A percentile compares a stretch with the other conserved stretches of the same genome.
These are phyloP conservation scores for Trichosurus vulpecula DNA, from an alignment of 2,797 vertebrate genomes.

Conservation along the genomic window DNA sequence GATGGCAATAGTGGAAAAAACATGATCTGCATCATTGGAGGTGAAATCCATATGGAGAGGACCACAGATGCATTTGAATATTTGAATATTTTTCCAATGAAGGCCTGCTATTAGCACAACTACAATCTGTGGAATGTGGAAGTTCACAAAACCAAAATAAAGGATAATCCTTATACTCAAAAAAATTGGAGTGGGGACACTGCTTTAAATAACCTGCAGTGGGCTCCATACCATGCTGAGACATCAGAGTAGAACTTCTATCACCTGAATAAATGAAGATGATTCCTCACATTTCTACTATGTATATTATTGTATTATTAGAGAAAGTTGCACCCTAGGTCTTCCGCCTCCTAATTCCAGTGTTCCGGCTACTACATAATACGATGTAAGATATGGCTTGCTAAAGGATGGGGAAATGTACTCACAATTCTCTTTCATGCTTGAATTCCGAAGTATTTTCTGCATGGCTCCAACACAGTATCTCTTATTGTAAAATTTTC, in stretches of 20 bases:
- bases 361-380: not conserved
- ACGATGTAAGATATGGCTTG: not conserved
- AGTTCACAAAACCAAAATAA: not conserved
- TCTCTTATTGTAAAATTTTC: not conserved
- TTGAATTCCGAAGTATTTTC: not conserved
- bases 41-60: not conserved
- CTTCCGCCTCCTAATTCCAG: not conserved
- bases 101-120: not conserved
- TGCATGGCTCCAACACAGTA: not conserved
- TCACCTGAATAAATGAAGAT: not conserved
- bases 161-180: not conserved
- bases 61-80: not conserved
- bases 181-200: not conserved
- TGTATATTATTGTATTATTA: not conserved
- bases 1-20: not conserved
- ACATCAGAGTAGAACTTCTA: not conserved
- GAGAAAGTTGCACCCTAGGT: not conserved
- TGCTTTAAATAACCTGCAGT: not conserved
- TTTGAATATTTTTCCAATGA: not conserved
- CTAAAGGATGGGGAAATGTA: not conserved
- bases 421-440: not conserved
- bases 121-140: not conserved
- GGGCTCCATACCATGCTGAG: not conserved
- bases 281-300: not conserved
- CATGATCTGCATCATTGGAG: not conserved